Evolutionary conservation across 2,113 vertebrate genomes (phyloP).

Genomic region (Menura novaehollandiae): DNA sequence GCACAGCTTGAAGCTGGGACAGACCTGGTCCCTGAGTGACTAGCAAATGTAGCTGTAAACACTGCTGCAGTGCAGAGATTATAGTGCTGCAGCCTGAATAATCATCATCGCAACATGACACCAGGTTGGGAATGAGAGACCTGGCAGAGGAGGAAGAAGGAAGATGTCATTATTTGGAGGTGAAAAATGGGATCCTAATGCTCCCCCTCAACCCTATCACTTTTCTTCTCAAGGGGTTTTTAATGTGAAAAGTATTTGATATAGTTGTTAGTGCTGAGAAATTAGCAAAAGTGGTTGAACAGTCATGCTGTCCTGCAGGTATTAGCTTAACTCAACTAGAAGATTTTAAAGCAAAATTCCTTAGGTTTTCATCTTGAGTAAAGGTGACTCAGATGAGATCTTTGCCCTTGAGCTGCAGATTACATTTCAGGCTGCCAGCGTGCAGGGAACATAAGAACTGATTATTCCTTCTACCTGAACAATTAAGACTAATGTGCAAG

Average conservation of each 20-base stretch:
- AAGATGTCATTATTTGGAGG: not conserved
- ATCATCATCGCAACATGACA: not conserved
- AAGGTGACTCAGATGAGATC: not conserved
- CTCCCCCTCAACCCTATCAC: rapidly evolving
- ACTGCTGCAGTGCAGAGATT: not conserved
- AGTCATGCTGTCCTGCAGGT: not conserved
- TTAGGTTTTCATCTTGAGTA: not conserved
- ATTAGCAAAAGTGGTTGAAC: not conserved
- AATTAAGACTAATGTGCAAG: not conserved
- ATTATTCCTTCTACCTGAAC: not conserved
- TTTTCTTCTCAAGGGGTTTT: not conserved
- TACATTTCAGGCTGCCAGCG: not conserved
- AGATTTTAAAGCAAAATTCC: not conserved
- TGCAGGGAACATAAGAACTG: not conserved
- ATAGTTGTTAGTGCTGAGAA: not conserved
- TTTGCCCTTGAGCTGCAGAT: not conserved
- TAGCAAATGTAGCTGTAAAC: not conserved
- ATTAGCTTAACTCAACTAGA: not conserved
- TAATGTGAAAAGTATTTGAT: not conserved
- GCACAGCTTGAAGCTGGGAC: not conserved
- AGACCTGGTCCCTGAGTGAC: not conserved
- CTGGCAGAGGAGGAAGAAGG: not conserved
- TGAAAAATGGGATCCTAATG: not conserved
- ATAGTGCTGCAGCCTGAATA: not conserved
- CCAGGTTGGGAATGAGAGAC: not conserved